Evolutionary conservation across 2,797 vertebrate genomes (phyloP).

Genomic region (Pyrocephalus nanus): DNA sequence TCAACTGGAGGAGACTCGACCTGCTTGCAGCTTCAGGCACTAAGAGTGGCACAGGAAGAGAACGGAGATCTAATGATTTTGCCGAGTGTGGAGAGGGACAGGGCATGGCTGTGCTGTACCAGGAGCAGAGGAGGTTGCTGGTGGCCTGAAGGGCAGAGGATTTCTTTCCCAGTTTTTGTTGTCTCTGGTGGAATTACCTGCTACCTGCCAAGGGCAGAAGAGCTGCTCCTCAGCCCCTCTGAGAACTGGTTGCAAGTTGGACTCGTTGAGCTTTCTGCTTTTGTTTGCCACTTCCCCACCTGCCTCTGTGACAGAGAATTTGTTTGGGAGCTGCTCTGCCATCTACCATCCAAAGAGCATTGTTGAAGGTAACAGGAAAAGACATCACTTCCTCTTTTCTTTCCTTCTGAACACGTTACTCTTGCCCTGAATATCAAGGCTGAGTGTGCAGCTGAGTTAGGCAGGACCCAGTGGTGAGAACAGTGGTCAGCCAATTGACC

Average conservation of each 20-base stretch:
- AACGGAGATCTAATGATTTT: neutral
- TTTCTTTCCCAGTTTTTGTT: neutral
- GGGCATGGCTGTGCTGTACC: neutral
- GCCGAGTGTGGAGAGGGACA: neutral
- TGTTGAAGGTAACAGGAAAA: neutral
- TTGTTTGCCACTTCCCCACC: neutral
- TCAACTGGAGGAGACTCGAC: neutral
- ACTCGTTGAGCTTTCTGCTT: neutral
- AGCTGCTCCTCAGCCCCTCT: neutral
- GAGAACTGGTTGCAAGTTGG: fast-evolving
- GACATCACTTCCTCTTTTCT: fast-evolving
- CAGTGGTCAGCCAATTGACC: neutral
- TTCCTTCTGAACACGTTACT: neutral
- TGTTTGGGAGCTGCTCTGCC: neutral
- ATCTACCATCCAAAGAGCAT: neutral
- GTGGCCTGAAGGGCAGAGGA: neutral
- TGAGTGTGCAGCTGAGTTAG: neutral
- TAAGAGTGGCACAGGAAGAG: neutral
- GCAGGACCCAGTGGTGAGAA: neutral
- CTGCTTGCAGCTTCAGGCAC: neutral
- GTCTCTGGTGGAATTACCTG: neutral
- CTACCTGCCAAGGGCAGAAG: neutral
- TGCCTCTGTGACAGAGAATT: neutral
- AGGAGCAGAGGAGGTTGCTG: neutral
- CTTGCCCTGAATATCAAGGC: neutral